Evolutionary conservation across 2,888 invertebrate species (phyloP), one percentile per base, ranked within the genome.

Genomic region (Agrochola lota): DNA sequence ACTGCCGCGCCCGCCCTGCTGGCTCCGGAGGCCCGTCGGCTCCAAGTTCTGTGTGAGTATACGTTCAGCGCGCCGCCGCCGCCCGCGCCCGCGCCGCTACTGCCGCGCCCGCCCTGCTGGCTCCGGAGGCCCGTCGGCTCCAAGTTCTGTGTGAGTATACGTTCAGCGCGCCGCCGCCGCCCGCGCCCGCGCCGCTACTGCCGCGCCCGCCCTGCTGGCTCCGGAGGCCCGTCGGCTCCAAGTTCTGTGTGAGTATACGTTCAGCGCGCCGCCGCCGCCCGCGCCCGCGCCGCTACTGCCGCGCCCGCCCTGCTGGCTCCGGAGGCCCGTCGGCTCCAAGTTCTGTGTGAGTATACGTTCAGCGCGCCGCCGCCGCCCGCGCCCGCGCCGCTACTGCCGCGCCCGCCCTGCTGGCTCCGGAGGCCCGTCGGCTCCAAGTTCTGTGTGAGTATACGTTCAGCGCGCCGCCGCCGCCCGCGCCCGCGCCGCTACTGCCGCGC

Each of bases 161-260:
- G 77, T 98, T 99, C 91, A 97, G 97, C 2, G 98, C 98, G 91
- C 97, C 96, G 23, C 85, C 88, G 57, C 87, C 97, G 2, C 97
- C 97, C 7, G 64, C 84, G 78, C 97, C 97, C 17, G 97, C 98
- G 88, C 97, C 97, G 11, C 83, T 0, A 1, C 98, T 99, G 60
- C 99, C 99, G 43, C 64, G 73, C n/a, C 98, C 99, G 46, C 99
- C 99, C 2, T 97, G 98, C 93, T 99, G 99, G 99, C 97, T 99
- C 85, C 97, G 97, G 1, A 97, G 97, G 64, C 98, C 99, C 0
- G 97, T 97, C 71, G 98, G 98, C 12, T 98, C 98, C 40, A 97
- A 97, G 49, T 99, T 99, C 97, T 98, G 98, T 26, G 99, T 99
- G 92, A 97, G 97, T 95, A 83, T 30, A 57, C 98, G 77, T 98